Conservation (phyloP, 1,140 invertebrate genomes). For the Cardiocondyla obscurior region DNA sequence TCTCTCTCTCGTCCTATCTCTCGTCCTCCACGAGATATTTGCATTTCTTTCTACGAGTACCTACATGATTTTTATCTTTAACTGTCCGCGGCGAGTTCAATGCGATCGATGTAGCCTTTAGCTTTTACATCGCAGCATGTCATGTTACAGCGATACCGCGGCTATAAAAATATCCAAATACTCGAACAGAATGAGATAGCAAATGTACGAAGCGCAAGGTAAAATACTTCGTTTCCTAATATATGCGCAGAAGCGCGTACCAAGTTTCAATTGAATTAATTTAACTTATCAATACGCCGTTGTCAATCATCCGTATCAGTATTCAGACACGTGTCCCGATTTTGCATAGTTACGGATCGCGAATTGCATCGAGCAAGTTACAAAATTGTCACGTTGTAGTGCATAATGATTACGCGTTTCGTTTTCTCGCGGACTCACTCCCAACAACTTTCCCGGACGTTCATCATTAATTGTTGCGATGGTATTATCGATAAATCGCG, state of each 20-base stretch:
- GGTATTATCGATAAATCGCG: constrained; percentile 24
- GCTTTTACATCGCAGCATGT: neutral
- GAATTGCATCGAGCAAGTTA: neutral
- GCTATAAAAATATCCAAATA: neutral
- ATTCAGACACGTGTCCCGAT: constrained; percentile 17
- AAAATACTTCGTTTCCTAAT: neutral
- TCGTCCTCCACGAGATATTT: constrained; percentile 14
- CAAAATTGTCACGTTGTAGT: constrained; percentile 20
- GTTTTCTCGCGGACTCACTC: neutral
- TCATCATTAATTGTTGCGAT: neutral
- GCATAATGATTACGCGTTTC: neutral
- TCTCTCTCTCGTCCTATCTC: constrained; percentile 14
- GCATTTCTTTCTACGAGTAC: constrained; percentile 26
- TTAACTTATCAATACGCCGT: constrained; percentile 1
- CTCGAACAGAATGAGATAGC: neutral
- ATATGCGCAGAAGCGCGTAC: neutral
- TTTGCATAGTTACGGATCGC: neutral
- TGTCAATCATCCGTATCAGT: constrained; percentile 37
- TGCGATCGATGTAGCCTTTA: neutral
- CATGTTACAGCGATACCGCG: too few species aligned
- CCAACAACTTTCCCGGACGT: neutral
- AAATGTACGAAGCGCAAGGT: neutral
- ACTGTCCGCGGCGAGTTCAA: neutral
- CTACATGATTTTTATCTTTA: constrained; percentile 41
- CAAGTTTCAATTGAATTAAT: constrained; percentile 39